These are phyloP conservation scores for Leptopilina myrica DNA, from an alignment of 2,888 invertebrate species.

Conservation along the genomic window DNA sequence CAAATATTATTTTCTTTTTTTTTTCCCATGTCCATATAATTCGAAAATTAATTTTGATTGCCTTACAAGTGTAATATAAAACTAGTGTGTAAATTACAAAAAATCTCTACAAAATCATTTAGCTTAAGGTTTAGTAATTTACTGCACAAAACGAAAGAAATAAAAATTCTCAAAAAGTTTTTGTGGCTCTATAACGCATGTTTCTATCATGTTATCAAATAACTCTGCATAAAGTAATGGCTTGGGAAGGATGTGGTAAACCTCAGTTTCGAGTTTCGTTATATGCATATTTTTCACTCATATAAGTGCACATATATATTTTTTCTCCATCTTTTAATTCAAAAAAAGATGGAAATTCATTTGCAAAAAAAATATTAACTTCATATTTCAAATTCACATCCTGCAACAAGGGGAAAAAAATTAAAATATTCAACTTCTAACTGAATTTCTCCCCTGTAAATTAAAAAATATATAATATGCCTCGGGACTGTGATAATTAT, in stretches of 20 bases:
- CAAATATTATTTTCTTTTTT: too few species aligned
- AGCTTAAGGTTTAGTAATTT: background rate
- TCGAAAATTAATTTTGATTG: too few species aligned
- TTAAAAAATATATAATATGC: too few species aligned
- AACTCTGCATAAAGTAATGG: conserved; percentile 51
- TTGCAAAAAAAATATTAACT: background rate
- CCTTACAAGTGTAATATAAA: too few species aligned
- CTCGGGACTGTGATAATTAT: too few species aligned
- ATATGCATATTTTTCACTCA: background rate
- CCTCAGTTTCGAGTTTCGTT: conserved; percentile 66
- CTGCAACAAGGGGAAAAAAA: too few species aligned
- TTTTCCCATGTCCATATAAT: too few species aligned
- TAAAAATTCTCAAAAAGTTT: conserved; percentile 5
- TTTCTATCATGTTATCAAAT: conserved; percentile 57
- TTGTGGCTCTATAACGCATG: conserved; percentile 46
- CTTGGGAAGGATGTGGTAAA: conserved; percentile 66
- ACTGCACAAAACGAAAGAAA: background rate
- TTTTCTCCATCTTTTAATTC: background rate
- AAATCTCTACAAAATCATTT: too few species aligned
- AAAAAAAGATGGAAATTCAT: background rate
- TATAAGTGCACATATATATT: background rate
- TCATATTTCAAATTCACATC: too few species aligned
- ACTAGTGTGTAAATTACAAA: too few species aligned
- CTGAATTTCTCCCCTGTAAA: too few species aligned
- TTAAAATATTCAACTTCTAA: too few species aligned